Evolutionary conservation across 1,140 invertebrate genomes (phyloP).

Genomic region (Sycophila sp.): DNA sequence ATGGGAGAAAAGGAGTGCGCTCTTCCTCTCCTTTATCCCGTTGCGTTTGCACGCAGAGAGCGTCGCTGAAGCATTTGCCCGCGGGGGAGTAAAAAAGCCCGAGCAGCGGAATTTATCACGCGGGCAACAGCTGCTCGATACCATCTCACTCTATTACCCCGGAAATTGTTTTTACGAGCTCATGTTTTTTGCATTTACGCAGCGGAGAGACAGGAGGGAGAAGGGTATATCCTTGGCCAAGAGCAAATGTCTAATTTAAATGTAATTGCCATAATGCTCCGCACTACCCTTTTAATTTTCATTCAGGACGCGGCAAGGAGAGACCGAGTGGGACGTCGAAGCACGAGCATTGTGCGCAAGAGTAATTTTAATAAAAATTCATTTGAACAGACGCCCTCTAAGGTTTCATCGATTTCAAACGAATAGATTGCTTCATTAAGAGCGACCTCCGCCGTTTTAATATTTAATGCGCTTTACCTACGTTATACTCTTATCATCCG

Average conservation of each 20-base stretch:
- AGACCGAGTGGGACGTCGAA: not conserved
- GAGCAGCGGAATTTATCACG: constrained; percentile 13
- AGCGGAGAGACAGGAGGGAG: not conserved
- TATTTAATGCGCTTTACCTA: no score
- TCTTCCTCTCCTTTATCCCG: not conserved
- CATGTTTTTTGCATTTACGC: constrained; percentile 27
- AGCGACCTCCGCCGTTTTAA: no score
- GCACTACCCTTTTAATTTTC: constrained; percentile 11
- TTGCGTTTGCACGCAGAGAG: not conserved
- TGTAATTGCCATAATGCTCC: constrained; percentile 11
- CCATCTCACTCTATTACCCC: constrained; percentile 16
- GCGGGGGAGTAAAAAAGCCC: not conserved
- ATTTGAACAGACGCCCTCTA: no score
- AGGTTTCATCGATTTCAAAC: no score
- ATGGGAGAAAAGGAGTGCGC: not conserved
- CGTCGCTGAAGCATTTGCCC: not conserved
- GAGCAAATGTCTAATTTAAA: constrained; percentile 14
- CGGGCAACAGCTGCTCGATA: constrained; percentile 13
- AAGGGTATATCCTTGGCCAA: not conserved
- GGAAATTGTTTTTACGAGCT: constrained; percentile 21
- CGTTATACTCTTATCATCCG: no score
- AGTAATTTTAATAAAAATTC: not conserved
- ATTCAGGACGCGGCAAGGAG: constrained; percentile 1
- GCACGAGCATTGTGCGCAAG: no score
- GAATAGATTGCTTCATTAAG: no score